Conservation (phyloP, 2,888 invertebrate species). For the Synanthedon tipuliformis region DNA sequence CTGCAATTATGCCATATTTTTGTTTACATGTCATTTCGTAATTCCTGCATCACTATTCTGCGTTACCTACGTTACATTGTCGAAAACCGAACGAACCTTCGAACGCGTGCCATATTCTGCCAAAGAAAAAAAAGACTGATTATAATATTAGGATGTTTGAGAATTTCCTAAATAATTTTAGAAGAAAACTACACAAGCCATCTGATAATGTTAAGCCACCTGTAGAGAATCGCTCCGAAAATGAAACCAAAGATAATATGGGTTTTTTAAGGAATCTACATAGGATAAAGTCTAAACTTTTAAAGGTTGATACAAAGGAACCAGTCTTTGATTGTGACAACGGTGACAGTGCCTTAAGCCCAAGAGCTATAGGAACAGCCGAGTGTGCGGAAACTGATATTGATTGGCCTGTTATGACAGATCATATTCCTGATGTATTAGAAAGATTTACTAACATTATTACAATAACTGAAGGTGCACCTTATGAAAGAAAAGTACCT, state of each 20-base stretch:
- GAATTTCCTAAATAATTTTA: constrained; percentile 50
- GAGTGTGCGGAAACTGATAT: constrained; percentile 58
- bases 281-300: constrained; percentile 42
- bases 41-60: no score
- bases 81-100: constrained; percentile 18
- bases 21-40: no score
- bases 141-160: constrained; percentile 57
- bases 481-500: constrained; percentile 35
- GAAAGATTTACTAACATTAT: constrained; percentile 62
- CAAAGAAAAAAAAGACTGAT: constrained; percentile 56
- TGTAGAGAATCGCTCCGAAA: constrained; percentile 24
- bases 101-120: constrained; percentile 47
- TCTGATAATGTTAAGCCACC: constrained; percentile 14
- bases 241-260: constrained; percentile 32
- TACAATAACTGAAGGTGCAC: constrained; percentile 29
- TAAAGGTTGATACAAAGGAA: constrained; percentile 28
- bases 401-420: constrained; percentile 67
- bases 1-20: constrained; percentile 9
- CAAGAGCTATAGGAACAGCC: constrained; percentile 62
- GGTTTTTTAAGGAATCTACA: constrained; percentile 41
- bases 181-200: constrained; percentile 51
- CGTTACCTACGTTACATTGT: no score
- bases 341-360: constrained; percentile 59
- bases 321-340: constrained; percentile 36
- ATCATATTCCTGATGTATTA: constrained; percentile 56